Percentiles rank a stretch among this genome's conserved stretches.
These are phyloP conservation scores for Rhaphigaster nebulosa DNA, from an alignment of 2,888 invertebrate species.

Conservation along the genomic window DNA sequence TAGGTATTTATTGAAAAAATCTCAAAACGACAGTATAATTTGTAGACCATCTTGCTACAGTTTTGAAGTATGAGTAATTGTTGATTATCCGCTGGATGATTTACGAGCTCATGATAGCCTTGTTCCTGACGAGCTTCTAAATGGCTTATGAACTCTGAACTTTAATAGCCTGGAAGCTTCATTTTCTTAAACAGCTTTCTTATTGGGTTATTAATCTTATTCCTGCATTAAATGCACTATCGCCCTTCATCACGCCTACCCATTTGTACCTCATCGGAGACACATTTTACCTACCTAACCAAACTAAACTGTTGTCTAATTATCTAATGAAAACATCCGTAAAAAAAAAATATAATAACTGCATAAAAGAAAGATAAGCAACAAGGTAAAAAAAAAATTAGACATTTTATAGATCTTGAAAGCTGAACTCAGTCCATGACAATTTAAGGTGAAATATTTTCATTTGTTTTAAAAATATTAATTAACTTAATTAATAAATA, in stretches of 20 bases:
- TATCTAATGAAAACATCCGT: background rate
- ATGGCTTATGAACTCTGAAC: background rate
- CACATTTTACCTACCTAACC: background rate
- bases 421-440: no score
- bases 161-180: background rate
- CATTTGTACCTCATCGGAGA: background rate
- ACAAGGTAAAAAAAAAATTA: background rate
- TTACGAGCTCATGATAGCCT: background rate
- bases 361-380: background rate
- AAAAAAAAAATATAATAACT: background rate
- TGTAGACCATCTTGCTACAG: no score
- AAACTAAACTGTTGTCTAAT: background rate
- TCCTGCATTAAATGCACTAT: background rate
- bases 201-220: background rate
- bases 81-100: background rate
- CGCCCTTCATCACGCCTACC: background rate
- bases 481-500: no score
- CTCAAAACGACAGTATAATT: no score
- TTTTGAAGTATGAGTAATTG: no score
- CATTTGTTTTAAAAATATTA: no score
- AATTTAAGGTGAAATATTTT: no score
- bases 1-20: no score
- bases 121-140: background rate
- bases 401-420: no score
- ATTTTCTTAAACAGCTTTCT: conserved; percentile 1